A percentile compares a stretch with the other conserved stretches of the same genome.
phyloP scores from a whole-genome alignment of 2,888 invertebrate genomes.

The Stegana nigrithorax region DNA sequence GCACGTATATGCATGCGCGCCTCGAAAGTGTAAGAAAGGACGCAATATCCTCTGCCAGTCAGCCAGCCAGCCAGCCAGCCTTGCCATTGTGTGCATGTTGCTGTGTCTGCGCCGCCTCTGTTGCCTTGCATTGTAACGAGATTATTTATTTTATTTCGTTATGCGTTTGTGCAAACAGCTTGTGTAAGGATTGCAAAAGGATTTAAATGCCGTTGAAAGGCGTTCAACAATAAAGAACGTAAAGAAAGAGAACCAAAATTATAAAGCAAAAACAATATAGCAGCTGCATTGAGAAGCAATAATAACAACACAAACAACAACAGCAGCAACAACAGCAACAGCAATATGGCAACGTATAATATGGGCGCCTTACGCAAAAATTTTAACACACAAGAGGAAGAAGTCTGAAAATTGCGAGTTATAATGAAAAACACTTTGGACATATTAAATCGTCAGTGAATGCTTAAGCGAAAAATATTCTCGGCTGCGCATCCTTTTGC shows the following conservation, averaged over 20 bases:
- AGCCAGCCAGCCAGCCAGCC: too few species aligned
- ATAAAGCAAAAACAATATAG: not conserved
- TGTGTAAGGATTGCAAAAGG: conserved; percentile 44
- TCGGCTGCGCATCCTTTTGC: too few species aligned
- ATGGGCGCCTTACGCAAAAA: too few species aligned
- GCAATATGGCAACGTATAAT: too few species aligned
- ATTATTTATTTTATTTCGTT: conserved; percentile 62
- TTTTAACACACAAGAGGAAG: too few species aligned
- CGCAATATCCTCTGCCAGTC: not conserved
- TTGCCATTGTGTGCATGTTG: not conserved
- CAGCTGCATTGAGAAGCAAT: not conserved
- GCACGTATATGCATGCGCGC: too few species aligned
- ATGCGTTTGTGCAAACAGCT: conserved; percentile 56
- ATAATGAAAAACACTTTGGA: not conserved
- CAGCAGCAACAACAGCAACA: too few species aligned
- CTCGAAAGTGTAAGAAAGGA: not conserved
- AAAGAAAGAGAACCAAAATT: not conserved
- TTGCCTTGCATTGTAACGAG: conserved; percentile 53
- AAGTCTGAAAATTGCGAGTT: too few species aligned
- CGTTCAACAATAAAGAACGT: not conserved
- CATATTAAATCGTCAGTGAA: conserved; percentile 10
- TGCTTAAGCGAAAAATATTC: conserved; percentile 9
- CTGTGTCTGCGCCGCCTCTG: conserved; percentile 12
- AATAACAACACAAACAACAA: not conserved
- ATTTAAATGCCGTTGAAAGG: conserved; percentile 39